Conservation (phyloP, 2,113 vertebrate genomes). For the Chloropsis cyanopogon region DNA sequence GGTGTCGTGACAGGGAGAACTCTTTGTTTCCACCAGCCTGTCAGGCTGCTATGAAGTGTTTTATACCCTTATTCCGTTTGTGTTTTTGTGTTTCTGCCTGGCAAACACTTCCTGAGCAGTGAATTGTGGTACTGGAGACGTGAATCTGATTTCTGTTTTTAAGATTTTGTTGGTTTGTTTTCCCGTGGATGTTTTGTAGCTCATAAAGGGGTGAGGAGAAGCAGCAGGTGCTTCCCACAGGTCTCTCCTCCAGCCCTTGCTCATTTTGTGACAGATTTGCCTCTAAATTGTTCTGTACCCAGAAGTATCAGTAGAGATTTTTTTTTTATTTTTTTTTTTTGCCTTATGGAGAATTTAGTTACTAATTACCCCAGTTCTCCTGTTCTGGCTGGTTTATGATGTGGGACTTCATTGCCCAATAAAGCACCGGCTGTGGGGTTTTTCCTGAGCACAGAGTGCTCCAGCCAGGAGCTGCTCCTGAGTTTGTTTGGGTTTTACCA, state of each 20-base stretch:
- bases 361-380: neutral
- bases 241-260: neutral
- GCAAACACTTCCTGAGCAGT: neutral
- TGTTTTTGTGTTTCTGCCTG: neutral
- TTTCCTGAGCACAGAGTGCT: neutral
- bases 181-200: neutral
- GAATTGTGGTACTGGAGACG: neutral
- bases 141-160: fast-evolving
- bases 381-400: neutral
- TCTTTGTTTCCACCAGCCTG: neutral
- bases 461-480: neutral
- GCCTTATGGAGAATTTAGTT: neutral
- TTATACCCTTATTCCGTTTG: neutral
- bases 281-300: neutral
- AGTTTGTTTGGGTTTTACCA: neutral
- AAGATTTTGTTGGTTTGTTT: neutral
- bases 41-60: neutral
- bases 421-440: neutral
- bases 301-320: neutral
- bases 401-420: neutral
- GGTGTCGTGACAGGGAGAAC: neutral
- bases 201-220: neutral
- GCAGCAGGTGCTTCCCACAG: neutral
- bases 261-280: neutral
- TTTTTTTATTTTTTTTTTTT: no score